Evolutionary conservation across 1,140 invertebrate species (phyloP), one percentile per base, ranked within the genome.

Genomic region (Ladona fulva): DNA sequence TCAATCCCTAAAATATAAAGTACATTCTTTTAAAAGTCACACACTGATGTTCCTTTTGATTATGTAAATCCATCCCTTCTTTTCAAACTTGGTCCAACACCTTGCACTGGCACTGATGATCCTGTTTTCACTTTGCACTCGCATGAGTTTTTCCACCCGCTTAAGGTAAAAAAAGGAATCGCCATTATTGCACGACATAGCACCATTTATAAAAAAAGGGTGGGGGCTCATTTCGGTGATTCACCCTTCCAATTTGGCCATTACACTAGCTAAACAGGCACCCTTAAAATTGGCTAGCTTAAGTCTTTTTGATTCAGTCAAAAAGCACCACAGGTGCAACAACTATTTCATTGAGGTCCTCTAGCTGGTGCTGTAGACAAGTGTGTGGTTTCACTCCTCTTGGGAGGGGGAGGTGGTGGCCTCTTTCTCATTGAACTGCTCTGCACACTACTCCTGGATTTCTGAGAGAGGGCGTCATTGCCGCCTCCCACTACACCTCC

Each of bases 361-460:
- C 85, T 80, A 1, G 83, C 84, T 42, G n/a, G 85, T 86, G 24
- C 52, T 22, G 52, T 66, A 3, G 88, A 90, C 25, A 93, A 84
- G 81, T 93, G 92, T 8, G 93, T 94, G 0, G 91, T 92, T 80
- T 93, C 92, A 79, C 92, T 93, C 76, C 93, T 86, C 80, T 93
- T 93, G 6, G 93, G 93, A 8, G 92, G 92, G 14, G 92, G 92
- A 3, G 92, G 92, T 0, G 92, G 92, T n/a, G 91, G 91, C 78
- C 89, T 86, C 80, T 90, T 87, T 78, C 90, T 90, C 8, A 83
- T 82, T 11, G 82, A 80, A 16, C 85, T 83, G 42, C 83, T 42
- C 75, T 78, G 37, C 77, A 79, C 12, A 80, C 78, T 80, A 77
- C 74, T 80, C 77, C 29, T 80, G 77, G 7, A 78, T 24, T 42